Evolutionary conservation across 2,113 vertebrate genomes (phyloP), one percentile per base, ranked within the genome.

Genomic region (Indicator maculatus): DNA sequence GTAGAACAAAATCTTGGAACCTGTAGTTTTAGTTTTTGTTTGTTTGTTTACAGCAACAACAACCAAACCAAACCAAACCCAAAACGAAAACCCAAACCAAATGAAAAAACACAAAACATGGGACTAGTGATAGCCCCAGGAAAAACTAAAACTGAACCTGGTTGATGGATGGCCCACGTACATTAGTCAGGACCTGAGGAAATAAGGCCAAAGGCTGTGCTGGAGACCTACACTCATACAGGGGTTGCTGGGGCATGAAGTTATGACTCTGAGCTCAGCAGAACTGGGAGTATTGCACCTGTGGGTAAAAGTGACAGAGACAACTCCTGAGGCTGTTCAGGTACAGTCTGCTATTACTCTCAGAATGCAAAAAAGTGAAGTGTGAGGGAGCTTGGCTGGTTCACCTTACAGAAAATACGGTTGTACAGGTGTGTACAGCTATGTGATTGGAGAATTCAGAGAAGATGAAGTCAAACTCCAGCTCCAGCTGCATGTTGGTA

Each of bases 241-340:
- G 13, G 2, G 45, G 9, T 59, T 55, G 8, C 30, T 53, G 26
- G 5, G 4, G 4, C 58, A 76, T 5, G 15, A 26, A 28, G 5
- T 7, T 14, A 24, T 60, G 31, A 2, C 6, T 2, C 12, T 33
- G 11, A 19, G 8, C 3, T 39, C n/a, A 75, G 24, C 7, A 20
- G 14, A 53, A 74, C 11, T 33, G 16, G 0, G 6, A 9, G 5
- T 11, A 1, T 7, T 7, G 5, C 3, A 5, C 16, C 19, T 5
- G 14, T 14, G 7, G 3, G 18, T 5, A 56, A 6, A 2, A 2
- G 3, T 65, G 6, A 2, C 6, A 69, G 39, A 8, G 3, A 23
- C 13, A 4, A 8, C 12, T 74, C 4, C 24, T 11, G 21, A 60
- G 11, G 7, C 0, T 52, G 2, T 31, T 56, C 8, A 61, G 8